Base-by-base conservation (phyloP, 2,113 vertebrate species). In the Esox niger region DNA sequence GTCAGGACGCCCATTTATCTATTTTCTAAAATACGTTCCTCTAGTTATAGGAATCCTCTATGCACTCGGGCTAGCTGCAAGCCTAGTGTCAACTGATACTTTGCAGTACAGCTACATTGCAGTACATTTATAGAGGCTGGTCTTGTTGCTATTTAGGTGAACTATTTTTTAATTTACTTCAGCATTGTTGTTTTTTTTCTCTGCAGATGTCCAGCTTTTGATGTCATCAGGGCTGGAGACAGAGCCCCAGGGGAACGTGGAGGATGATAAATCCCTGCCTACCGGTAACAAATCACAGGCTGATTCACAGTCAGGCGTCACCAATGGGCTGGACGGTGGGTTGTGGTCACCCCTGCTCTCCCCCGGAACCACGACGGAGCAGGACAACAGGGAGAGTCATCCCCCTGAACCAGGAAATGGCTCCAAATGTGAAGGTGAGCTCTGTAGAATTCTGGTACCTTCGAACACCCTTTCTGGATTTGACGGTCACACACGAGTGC, bases 121-220 rank as follows among this genome's bases (percentile, higher is more conserved):
- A 2, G 35, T 43, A 15, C 15, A 13, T 43, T 38, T 43, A 43
- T 17, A 54, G 49, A 54, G 6, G 57, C 25, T 59, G 17, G 17
- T 32, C 20, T 26, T 13, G 10, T 17, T 17, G 17, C 29, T 31
- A 2, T 59, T 27, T 59, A 3, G 8, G 8, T 30, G 8, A 35
- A 31, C 21, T 1, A n/a, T 33, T 31, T 21, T 32, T 30, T 20
- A 43, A 15, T n/a, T n/a, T n/a, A n/a, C n/a, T n/a, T n/a, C n/a
- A n/a, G n/a, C 21, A 0, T 57, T 56, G n/a, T 63, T 65, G 69
- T 11, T 23, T 29, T 23, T 29, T 21, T 20, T 15, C 62, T n/a
- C 61, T 62, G 52, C 76, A 99, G 97, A 98, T 79, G 87, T 96
- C 21, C 91, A 93, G 69, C 91, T 87, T 84, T 75, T 99, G 76